Conservation (phyloP, 2,888 invertebrate species). For the Leucania comma region DNA sequence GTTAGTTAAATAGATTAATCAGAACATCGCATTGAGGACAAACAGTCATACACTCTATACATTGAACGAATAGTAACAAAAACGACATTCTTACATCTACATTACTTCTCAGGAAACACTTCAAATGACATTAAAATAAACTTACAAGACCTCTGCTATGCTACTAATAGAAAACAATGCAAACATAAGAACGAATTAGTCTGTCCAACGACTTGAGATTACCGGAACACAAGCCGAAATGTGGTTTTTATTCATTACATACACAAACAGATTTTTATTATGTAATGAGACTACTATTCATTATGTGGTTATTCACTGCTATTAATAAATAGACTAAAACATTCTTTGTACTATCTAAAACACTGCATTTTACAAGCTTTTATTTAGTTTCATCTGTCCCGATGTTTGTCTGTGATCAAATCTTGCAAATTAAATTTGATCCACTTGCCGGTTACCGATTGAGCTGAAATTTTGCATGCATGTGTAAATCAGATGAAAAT, state of each 20-base stretch:
- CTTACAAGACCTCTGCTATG: neutral
- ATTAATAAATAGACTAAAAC: neutral
- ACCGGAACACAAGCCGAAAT: conserved; percentile 29
- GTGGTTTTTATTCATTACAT: conserved; percentile 42
- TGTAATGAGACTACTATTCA: conserved; percentile 9
- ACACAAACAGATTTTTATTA: conserved; percentile 29
- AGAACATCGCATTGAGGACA: no score
- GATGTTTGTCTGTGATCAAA: no score
- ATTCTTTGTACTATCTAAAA: neutral
- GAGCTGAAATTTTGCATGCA: no score
- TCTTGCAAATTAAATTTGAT: no score
- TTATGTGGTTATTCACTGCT: conserved; percentile 22
- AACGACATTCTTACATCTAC: neutral
- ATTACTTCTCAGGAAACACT: neutral
- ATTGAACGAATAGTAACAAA: neutral
- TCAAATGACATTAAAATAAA: neutral
- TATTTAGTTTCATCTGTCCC: no score
- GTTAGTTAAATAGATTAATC: no score
- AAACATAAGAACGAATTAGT: conserved; percentile 1
- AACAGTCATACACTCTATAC: no score
- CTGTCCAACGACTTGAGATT: neutral
- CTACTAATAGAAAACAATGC: neutral
- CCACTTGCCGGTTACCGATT: no score
- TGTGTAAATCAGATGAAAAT: no score
- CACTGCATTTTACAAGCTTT: neutral